Percentiles rank a stretch among this genome's conserved stretches.
phyloP scores from a whole-genome alignment of 2,113 vertebrate species.

The Neofelis nebulosa region DNA sequence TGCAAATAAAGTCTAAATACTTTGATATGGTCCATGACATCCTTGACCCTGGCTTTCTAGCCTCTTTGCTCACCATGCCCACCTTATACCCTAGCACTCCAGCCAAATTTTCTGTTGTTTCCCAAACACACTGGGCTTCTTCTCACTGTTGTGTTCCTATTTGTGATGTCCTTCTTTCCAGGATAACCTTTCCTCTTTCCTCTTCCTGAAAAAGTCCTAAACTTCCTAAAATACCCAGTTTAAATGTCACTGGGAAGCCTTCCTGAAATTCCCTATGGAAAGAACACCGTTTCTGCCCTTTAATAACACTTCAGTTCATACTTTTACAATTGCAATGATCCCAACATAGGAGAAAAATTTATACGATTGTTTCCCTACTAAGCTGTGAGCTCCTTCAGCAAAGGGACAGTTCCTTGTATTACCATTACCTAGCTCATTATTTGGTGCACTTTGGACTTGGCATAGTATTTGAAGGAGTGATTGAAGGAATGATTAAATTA shows the following conservation, averaged over 20 bases:
- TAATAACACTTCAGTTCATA: background rate
- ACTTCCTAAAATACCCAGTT: background rate
- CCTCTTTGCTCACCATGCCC: background rate
- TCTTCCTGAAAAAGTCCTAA: background rate
- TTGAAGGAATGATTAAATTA: background rate
- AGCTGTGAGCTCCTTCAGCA: background rate
- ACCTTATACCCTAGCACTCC: background rate
- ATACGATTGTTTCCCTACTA: background rate
- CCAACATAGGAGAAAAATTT: background rate
- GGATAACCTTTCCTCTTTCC: background rate
- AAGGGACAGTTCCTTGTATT: background rate
- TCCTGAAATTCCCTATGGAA: background rate
- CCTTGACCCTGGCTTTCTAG: background rate
- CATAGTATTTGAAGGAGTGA: slow-evolving; percentile 42
- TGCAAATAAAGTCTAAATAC: background rate
- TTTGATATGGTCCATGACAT: background rate
- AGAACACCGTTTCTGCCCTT: background rate
- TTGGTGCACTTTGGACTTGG: background rate
- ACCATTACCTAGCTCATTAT: background rate
- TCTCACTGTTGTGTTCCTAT: background rate
- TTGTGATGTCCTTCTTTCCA: background rate
- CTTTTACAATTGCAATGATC: background rate
- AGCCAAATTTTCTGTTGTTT: slow-evolving; percentile 7
- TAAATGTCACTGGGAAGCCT: background rate
- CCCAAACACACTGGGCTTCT: background rate